Evolutionary conservation across 2,888 invertebrate genomes (phyloP), one percentile per base, ranked within the genome.

Genomic region (Disparrhopalites patrizii): DNA sequence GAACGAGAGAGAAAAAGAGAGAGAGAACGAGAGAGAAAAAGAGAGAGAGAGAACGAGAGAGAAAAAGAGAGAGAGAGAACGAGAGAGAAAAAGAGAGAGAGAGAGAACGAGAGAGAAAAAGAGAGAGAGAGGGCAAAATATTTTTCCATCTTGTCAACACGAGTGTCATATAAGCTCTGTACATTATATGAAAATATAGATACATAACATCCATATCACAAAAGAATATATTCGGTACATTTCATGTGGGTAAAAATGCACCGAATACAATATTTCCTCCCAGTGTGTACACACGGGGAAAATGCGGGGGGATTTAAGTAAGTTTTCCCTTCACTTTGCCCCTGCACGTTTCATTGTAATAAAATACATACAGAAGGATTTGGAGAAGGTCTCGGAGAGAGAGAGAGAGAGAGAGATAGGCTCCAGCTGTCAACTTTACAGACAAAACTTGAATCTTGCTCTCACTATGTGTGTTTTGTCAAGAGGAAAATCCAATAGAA

Each of bases 401-500:
- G 23, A 47, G 47, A 20, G 23, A 10, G 23, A 28, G 18, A 28
- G 33, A 28, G 58, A 43, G 47, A 27, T 40, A 43, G 43, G 28
- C 58, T 38, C 58, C 58, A 58, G 58, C 58, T 58, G 58, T 58
- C 58, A 58, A 43, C 43, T 38, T 25, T 43, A 25, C 23, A 56
- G 38, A 56, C 23, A 38, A 25, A 56, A 23, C 36, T 8, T 31
- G 56, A 56, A 56, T 38, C 30, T 30, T 55, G 5, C 55, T 33
- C 38, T 38, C 23, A 33, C 43, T 60, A 23, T 55, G 33, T 56
- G 31, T 52, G 3, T 66, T 60, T 60, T 31, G 47, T 66, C 60
- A 54, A 65, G 65, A 64, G 56, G 69, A 70, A 70, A 66, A 67
- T 70, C 65, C 62, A 63, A 61, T 62, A 63, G 62, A 66, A 66